Base-by-base conservation (phyloP, 2,113 vertebrate species). In the Nettapus auritus region DNA sequence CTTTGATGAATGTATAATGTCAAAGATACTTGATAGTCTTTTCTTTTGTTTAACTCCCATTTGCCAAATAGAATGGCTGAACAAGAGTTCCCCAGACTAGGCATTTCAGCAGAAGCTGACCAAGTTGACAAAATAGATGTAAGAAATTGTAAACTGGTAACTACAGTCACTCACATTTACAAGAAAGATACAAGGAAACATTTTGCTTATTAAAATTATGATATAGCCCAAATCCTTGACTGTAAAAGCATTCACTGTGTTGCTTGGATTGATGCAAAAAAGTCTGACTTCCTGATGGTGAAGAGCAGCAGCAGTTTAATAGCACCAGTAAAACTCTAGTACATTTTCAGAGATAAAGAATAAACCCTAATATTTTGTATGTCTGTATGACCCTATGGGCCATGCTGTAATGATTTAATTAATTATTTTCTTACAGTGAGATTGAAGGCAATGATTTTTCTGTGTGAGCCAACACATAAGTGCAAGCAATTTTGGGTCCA, bases 1-100 rank as follows among this genome's bases (percentile, higher is more conserved):
- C 13, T 79, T 34, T 79, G 70, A 90, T 33, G 48, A 77, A 31
- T 38, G 34, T 74, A 81, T 85, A 86, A 86, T 88, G 87, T 46
- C 64, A 64, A 38, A 76, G 82, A 40, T 7, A 19, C 36, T 76
- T 93, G 38, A 76, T 77, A 50, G 33, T 46, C 5, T 69, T 94
- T 94, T 87, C 29, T n/a, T 21, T 4, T 20, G 1, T 89, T 90
- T 74, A 52, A 82, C 17, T 82, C 46, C 33, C 38, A 44, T 87
- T 79, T 42, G 18, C 29, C 82, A 87, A 80, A 79, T 38, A 21
- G 76, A 48, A 93, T 13, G 16, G 17, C 52, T 82, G 85, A 76
- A n/a, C 20, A 19, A 46, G 85, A 36, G 25, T 88, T 91, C 74
- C 5, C 17, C 9, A 29, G 23, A 15, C 48, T 53, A 64, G 71